Evolutionary conservation across 2,888 invertebrate genomes (phyloP), one percentile per base, ranked within the genome.

Genomic region (Caenorhabditis wallacei): DNA sequence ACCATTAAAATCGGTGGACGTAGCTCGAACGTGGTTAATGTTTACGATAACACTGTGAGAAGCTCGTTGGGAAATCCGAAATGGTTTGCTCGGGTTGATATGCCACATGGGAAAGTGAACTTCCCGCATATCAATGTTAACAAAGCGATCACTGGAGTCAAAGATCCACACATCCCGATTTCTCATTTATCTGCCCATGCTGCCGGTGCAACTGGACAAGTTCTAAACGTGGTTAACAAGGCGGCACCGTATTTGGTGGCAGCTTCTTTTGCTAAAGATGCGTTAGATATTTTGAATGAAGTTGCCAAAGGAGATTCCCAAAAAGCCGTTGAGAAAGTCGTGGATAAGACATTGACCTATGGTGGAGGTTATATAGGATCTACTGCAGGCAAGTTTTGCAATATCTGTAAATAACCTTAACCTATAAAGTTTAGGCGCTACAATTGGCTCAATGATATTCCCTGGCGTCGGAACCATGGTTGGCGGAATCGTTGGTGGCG

Each of bases 91-190:
- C 26, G 74, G 18, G 16, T 66, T 20, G 74, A 74, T 26, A 20
- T 16, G 20, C 64, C 74, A 0, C 64, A 64, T 22, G 48, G 46
- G 16, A 66, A 64, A 0, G 46, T 57, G 2, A 1, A 4, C 16
- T 56, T 5, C 24, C 48, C 26, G 4, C 74, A 74, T 30, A 64
- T 74, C 57, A 74, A 74, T 26, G 57, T 66, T 3, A 74, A 74
- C 24, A 26, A 43, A 16, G 57, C 56, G 13, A 35, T 66, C 37
- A 74, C 74, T 18, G 74, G 74, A 10, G 35, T 74, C 48, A 30
- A 26, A 43, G 72, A 72, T 63, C 72, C 72, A 24, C 72, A 72
- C 22, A 30, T 40, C 7, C 13, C 1, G 26, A 63, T 72, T 24
- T 63, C 43, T 10, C 16, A 20, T 1, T 20, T 20, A 0, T 35